Evolutionary conservation across 2,797 vertebrate genomes (phyloP), one percentile per base, ranked within the genome.

Genomic region (Poeciliopsis gracilis): DNA sequence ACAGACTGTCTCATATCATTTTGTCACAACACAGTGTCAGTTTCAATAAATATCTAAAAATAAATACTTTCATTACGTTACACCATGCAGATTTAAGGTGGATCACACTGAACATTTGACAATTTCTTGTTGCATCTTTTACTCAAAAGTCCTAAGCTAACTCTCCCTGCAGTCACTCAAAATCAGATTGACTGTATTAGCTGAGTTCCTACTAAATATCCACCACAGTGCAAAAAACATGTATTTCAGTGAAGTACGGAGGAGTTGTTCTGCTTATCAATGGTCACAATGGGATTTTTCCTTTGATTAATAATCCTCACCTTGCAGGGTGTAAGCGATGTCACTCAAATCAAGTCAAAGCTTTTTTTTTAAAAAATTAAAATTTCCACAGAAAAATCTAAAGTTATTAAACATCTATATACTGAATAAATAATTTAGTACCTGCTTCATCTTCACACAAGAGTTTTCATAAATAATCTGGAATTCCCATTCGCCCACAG

Each of bases 391-490:
- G 5, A 36, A 36, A 36, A 36, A 4, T 36, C 10, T 41, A 67
- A 23, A 41, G 63, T 67, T 12, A 9, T 41, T 67, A 67, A 67
- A 41, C 36, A 25, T 67, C 63, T 41, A 15, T 12, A 67, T 5
- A 23, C 9, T 2, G 18, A 67, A 67, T 41, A 67, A 41, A 67
- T 11, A 25, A 18, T 41, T 11, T 41, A 41, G 10, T n/a, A 41
- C 59, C 43, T 51, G 33, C 43, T 86, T 74, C 78, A 84, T 86
- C 72, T 84, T 69, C 70, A 70, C 57, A 28, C 5, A 70, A 25
- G 20, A n/a, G 28, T 79, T 87, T 78, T 80, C 78, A 1, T 89
- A 87, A 87, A 87, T 79, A 87, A 89, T 16, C 15, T 5, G 6
- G 80, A 76, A 67, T 75, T 46, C 46, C 47, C 82, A 67, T 79